Evolutionary conservation across 2,113 vertebrate species (phyloP), one percentile per base, ranked within the genome.

Genomic region (Puffinus mauretanicus): DNA sequence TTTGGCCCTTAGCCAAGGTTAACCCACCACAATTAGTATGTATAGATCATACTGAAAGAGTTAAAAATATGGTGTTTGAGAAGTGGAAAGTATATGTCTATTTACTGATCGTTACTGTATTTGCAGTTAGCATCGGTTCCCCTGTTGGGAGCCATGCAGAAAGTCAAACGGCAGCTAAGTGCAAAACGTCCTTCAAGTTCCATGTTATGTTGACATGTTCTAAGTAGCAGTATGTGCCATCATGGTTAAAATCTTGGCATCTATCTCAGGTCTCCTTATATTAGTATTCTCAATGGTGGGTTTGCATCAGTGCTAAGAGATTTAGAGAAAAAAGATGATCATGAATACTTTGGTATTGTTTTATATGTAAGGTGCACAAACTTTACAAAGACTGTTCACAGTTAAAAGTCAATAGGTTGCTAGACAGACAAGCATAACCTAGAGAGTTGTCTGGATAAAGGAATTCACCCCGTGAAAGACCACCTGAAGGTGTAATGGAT

Each of bases 401-500:
- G 7, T 66, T 51, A 64, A 89, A 90, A 78, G 32, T 67, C 38
- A 62, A 38, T 15, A 85, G 67, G 13, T 13, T 73, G 36, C 44
- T 67, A 72, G 44, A 72, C 46, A 66, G 64, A 81, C 32, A 95
- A 75, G n/a, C 16, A 55, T 40, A 87, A 89, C 64, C 46, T 51
- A 71, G 44, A 85, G 42, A 91, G 57, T 79, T 76, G 18, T 69
- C 64, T 87, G 86, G 38, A 65, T 57, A 87, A 84, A 91, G 44
- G 52, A 93, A 91, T 91, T 82, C 44, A 82, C 10, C 21, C 22
- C 2, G 3, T 47, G 61, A 84, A 90, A 89, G 65, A 79, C 40
- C 73, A 94, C 84, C 84, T 96, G 73, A 95, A 94, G n/a, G 8
- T 66, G 25, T 54, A 94, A 77, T 65, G 44, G 73, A 76, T 94